phyloP scores from a whole-genome alignment of 2,113 vertebrate genomes.

The Lampris incognitus region DNA sequence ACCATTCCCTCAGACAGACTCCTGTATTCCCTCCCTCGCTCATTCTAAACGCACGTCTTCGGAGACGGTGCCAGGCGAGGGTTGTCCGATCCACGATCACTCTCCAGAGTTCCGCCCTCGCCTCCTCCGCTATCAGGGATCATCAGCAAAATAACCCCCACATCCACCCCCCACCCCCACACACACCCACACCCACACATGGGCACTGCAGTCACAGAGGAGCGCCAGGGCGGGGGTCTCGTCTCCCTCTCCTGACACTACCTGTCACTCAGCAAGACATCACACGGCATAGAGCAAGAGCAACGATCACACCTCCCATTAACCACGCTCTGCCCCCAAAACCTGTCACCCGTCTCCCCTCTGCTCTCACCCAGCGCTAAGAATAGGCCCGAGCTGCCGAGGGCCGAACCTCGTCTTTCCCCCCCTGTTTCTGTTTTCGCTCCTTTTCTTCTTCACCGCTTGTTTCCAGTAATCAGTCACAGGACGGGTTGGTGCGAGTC shows the following conservation, averaged over 20 bases:
- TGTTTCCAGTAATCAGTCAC: constrained; percentile 7
- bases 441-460: background rate
- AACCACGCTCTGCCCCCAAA: constrained; percentile 23
- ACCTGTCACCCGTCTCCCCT: constrained; percentile 69
- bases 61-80: constrained; percentile 46
- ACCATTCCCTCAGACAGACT: constrained; percentile 55
- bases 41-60: constrained; percentile 45
- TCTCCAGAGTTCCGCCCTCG: constrained; percentile 18
- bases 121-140: constrained; percentile 42
- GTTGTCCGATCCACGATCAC: constrained; percentile 58
- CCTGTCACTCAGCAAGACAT: constrained; percentile 65
- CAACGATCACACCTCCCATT: constrained; percentile 59
- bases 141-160: constrained; percentile 51
- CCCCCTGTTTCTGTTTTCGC: background rate
- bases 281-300: constrained; percentile 42
- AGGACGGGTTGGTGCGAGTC: no score
- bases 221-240: constrained; percentile 42
- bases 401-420: constrained; percentile 8
- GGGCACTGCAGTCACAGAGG: constrained; percentile 36
- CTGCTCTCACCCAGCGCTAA: constrained; percentile 58
- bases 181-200: constrained; percentile 8
- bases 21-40: constrained; percentile 38
- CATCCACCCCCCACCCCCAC: background rate
- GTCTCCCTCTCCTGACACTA: constrained; percentile 52
- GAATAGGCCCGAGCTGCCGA: constrained; percentile 69